A percentile compares a stretch with the other conserved stretches of the same genome.
phyloP scores from a whole-genome alignment of 2,797 vertebrate genomes.

The Mareca strepera region DNA sequence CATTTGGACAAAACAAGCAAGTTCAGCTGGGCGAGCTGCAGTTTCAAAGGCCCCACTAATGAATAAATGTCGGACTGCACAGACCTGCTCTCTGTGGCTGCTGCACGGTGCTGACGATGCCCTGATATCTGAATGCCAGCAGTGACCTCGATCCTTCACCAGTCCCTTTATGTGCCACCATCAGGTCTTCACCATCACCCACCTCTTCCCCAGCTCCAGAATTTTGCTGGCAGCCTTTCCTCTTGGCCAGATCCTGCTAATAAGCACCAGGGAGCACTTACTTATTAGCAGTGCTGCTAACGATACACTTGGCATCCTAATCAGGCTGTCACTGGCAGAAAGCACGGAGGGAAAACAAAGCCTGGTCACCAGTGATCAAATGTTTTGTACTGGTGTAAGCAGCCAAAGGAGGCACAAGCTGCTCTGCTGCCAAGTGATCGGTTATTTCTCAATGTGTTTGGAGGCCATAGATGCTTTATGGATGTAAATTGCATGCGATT shows the following conservation, averaged over 20 bases:
- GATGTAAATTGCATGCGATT: slow-evolving; percentile 27
- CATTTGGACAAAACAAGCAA: slow-evolving; percentile 75
- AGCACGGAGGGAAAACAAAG: slow-evolving; percentile 54
- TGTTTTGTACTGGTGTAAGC: background rate
- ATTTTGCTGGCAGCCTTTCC: slow-evolving; percentile 62
- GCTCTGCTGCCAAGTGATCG: background rate
- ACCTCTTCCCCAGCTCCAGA: slow-evolving; percentile 37
- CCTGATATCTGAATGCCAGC: slow-evolving; percentile 85
- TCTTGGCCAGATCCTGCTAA: slow-evolving; percentile 42
- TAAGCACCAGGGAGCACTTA: slow-evolving; percentile 36
- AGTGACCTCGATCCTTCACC: slow-evolving; percentile 87
- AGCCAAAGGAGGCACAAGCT: slow-evolving; percentile 5
- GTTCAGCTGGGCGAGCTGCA: slow-evolving; percentile 20
- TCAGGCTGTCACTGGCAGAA: slow-evolving; percentile 34
- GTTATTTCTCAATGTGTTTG: background rate
- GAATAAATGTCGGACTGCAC: slow-evolving; percentile 75
- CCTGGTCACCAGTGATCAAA: background rate
- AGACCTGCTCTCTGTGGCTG: slow-evolving; percentile 79
- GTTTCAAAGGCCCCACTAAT: slow-evolving; percentile 72
- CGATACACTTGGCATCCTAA: slow-evolving; percentile 65
- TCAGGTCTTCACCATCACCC: slow-evolving; percentile 57
- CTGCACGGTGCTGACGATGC: slow-evolving; percentile 81
- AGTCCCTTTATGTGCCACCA: slow-evolving; percentile 83
- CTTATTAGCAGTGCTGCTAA: slow-evolving; percentile 60
- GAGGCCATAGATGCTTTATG: background rate